These are phyloP conservation scores for Monochamus alternatus DNA, from an alignment of 2,888 invertebrate species.

Conservation along the genomic window DNA sequence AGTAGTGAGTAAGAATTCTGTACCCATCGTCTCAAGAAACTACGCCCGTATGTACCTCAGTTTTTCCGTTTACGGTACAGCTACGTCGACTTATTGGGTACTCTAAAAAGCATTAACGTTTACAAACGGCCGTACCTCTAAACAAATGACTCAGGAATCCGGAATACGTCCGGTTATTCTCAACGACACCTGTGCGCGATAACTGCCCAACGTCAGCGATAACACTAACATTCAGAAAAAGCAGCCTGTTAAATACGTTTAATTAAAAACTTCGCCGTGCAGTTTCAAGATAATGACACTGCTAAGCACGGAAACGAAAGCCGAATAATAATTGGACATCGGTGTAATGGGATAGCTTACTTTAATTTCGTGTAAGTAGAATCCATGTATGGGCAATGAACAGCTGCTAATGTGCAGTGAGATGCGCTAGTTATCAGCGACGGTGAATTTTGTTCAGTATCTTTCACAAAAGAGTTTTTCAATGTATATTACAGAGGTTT, in stretches of 20 bases:
- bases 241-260: background rate
- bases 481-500: too few species aligned
- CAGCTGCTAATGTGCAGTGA: too few species aligned
- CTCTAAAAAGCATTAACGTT: conserved; percentile 11
- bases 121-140: conserved; percentile 24
- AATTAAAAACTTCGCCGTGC: conserved; percentile 20
- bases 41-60: too few species aligned
- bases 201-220: background rate
- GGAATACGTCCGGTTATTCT: conserved; percentile 25
- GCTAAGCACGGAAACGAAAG: background rate
- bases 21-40: too few species aligned
- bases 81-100: too few species aligned
- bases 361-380: too few species aligned
- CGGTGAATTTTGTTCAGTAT: too few species aligned
- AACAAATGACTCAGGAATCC: conserved; percentile 17
- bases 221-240: background rate
- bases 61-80: too few species aligned
- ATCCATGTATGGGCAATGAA: too few species aligned
- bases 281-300: background rate
- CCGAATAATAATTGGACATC: background rate
- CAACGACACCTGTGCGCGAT: conserved; percentile 11
- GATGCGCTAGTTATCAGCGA: too few species aligned
- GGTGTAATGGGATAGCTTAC: background rate
- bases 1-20: too few species aligned
- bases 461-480: too few species aligned